Evolutionary conservation across 1,140 invertebrate species (phyloP).

Genomic region (Papilio glaucus): DNA sequence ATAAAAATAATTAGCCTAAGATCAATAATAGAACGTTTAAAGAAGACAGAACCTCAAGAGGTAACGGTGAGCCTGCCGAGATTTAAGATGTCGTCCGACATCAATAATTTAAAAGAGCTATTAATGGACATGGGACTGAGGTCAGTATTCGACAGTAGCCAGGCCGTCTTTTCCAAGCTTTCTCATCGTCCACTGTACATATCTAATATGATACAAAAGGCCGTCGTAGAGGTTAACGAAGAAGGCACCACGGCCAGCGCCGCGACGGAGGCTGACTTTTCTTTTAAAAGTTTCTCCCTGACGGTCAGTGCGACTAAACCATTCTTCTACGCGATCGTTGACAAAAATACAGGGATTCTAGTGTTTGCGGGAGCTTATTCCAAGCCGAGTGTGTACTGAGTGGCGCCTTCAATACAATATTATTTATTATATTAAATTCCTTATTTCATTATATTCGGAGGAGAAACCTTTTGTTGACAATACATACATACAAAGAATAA

Average conservation of each 20-base stretch:
- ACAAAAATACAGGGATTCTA: slow-evolving; percentile 70
- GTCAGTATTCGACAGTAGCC: slow-evolving; percentile 84
- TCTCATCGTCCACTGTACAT: slow-evolving; percentile 77
- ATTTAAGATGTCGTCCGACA: slow-evolving; percentile 86
- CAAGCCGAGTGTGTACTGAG: slow-evolving; percentile 57
- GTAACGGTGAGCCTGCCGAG: slow-evolving; percentile 85
- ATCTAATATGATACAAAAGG: slow-evolving; percentile 86
- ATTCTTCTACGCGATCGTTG: slow-evolving; percentile 82
- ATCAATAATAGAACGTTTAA: slow-evolving; percentile 75
- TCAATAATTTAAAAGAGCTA: slow-evolving; percentile 83
- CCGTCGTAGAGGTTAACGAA: slow-evolving; percentile 89
- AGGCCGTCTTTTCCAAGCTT: slow-evolving; percentile 85
- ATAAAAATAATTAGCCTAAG: slow-evolving; percentile 80
- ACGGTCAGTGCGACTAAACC: slow-evolving; percentile 77
- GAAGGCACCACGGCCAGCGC: slow-evolving; percentile 88
- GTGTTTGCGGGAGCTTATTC: slow-evolving; percentile 80
- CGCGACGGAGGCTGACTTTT: slow-evolving; percentile 80
- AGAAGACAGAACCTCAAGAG: slow-evolving; percentile 59
- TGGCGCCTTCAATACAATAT: neutral
- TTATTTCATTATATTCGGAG: neutral
- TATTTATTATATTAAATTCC: neutral
- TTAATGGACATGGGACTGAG: slow-evolving; percentile 86
- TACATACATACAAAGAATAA: too few species aligned
- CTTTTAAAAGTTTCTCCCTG: slow-evolving; percentile 61
- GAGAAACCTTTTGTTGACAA: too few species aligned